phyloP scores from a whole-genome alignment of 2,797 vertebrate genomes.

The Rhynchonycteris naso region DNA sequence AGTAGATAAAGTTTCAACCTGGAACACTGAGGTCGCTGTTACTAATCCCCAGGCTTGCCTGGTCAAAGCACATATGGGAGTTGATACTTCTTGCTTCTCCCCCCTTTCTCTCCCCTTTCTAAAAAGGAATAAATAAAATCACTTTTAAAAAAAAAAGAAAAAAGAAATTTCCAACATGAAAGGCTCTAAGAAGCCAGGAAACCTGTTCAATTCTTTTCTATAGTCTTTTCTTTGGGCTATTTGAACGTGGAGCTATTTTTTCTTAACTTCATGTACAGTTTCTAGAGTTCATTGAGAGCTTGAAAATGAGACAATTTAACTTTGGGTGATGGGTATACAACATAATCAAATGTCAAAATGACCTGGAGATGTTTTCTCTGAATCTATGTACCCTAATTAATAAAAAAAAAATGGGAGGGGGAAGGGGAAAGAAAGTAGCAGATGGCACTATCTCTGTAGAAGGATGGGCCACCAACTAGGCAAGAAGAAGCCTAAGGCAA shows the following conservation, averaged over 20 bases:
- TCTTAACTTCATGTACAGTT: not conserved
- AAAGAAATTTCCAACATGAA: not conserved
- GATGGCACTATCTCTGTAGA: not conserved
- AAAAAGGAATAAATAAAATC: not conserved
- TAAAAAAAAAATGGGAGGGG: too few species aligned
- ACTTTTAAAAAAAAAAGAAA: not conserved
- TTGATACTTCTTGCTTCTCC: not conserved
- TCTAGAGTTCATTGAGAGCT: constrained; percentile 13
- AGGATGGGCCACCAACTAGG: not conserved
- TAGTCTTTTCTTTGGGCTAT: not conserved
- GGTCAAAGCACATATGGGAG: not conserved
- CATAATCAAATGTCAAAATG: too few species aligned
- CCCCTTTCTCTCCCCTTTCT: not conserved
- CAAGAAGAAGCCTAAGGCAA: not conserved
- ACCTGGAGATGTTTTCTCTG: too few species aligned
- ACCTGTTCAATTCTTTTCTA: not conserved
- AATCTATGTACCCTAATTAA: too few species aligned
- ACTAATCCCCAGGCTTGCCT: not conserved
- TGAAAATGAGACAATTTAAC: not conserved
- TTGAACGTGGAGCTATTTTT: not conserved
- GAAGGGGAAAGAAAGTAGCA: not conserved
- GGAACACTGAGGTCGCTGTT: too few species aligned
- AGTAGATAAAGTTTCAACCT: too few species aligned
- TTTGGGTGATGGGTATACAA: too few species aligned
- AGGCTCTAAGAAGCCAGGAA: not conserved